Evolutionary conservation across 2,113 vertebrate species (phyloP).

Genomic region (Chaenocephalus aceratus): DNA sequence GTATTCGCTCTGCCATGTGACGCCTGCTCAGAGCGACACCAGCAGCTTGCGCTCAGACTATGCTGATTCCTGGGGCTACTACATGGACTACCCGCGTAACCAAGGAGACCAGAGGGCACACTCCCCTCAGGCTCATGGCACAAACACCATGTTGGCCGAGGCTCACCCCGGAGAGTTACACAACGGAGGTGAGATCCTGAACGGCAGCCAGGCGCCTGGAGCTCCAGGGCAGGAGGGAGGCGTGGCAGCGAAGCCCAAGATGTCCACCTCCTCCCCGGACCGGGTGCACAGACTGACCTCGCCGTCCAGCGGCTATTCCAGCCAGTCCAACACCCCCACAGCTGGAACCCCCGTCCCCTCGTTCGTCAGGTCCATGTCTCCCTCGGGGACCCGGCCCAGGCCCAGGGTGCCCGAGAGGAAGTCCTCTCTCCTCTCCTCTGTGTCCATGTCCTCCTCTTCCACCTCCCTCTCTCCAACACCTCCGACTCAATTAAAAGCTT

Average conservation of each 20-base stretch:
- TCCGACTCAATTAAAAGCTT: conserved; percentile 87
- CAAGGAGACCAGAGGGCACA: conserved; percentile 81
- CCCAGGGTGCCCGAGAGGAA: conserved; percentile 96
- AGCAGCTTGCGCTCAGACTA: conserved; percentile 96
- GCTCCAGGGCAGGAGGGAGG: conserved; percentile 72
- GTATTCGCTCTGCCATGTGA: conserved; percentile 90
- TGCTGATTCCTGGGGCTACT: conserved; percentile 94
- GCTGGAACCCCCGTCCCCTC: conserved; percentile 94
- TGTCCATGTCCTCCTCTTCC: conserved; percentile 94
- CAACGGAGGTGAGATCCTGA: conserved; percentile 74
- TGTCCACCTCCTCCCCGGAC: conserved; percentile 87
- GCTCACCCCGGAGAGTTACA: conserved; percentile 76
- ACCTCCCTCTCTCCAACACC: conserved; percentile 95
- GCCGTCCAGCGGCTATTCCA: conserved; percentile 97
- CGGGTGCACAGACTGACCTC: conserved; percentile 94
- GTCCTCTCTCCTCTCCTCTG: conserved; percentile 93
- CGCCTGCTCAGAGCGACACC: conserved; percentile 93
- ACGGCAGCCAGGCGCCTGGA: conserved; percentile 66
- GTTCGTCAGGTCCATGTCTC: conserved; percentile 86
- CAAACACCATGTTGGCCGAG: conserved; percentile 53
- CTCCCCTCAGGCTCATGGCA: conserved; percentile 65
- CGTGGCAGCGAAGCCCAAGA: conserved; percentile 84
- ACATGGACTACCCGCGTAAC: conserved; percentile 85
- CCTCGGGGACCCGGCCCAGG: conserved; percentile 88
- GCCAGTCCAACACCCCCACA: conserved; percentile 98